Evolutionary conservation across 92 coral and sea anemone genomes (phyloP), one percentile per base, ranked within the genome.

Genomic region (Umimayanthus chanpuru): DNA sequence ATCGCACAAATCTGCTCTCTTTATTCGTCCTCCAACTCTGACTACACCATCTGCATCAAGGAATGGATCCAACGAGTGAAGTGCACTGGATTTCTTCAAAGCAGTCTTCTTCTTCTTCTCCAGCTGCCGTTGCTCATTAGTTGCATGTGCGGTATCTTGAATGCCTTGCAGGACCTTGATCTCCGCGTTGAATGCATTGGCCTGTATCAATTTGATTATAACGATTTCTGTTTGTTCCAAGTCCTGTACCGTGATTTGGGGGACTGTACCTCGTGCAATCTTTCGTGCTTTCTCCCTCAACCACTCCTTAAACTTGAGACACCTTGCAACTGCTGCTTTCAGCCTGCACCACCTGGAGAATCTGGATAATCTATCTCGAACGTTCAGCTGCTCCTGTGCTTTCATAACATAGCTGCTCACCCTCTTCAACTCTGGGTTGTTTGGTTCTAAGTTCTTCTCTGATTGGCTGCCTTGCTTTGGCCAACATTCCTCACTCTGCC

Each of bases 301-400:
- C 82, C 81, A 88, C 88, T 87, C 85, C 89, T 90, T 93, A 89
- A 91, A 89, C 44, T 70, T 90, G 67, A 88, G 83, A 67, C 89
- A 93, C 38, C 86, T 79, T 73, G 93, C 88, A 28, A 88, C 82
- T 76, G 90, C 92, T 43, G 49, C 68, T 81, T 91, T 93, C 50
- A 89, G 76, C 86, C 77, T 89, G 26, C 86, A 88, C 93, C 91
- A 91, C 28, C 86, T 88, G 30, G 93, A 90, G 90, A 91, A 90
- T 23, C 92, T 77, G 8, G 81, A 78, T 20, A 91, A 77, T 79
- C 95, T 86, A 67, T 86, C 82, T 73, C 85, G 90, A 79, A 88
- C 55, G 70, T 88, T 89, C 65, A 56, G 36, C 74, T 71, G 85
- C 85, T 93, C 92, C 58, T 89, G 68, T 64, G 88, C 92, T 26